phyloP scores from a whole-genome alignment of 1,140 invertebrate genomes.

The Thaumetopoea pityocampa region DNA sequence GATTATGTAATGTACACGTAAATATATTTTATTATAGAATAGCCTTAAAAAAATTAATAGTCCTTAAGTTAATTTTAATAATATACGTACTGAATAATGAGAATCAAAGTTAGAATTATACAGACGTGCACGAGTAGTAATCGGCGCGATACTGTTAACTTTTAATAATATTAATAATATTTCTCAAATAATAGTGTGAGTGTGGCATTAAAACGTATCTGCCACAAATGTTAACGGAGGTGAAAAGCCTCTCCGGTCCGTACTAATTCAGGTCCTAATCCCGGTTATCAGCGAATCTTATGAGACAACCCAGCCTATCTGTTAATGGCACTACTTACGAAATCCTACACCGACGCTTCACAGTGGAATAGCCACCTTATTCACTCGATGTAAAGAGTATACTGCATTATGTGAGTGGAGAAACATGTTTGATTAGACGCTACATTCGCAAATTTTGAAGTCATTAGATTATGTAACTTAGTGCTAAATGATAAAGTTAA shows the following conservation, averaged over 20 bases:
- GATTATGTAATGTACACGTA: too few species aligned
- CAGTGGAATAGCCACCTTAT: slow-evolving; percentile 5
- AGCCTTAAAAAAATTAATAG: too few species aligned
- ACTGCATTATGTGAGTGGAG: slow-evolving; percentile 12
- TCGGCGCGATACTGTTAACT: too few species aligned
- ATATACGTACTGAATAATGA: too few species aligned
- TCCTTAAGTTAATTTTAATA: too few species aligned
- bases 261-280: slow-evolving; percentile 45
- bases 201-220: too few species aligned
- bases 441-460: slow-evolving; percentile 22
- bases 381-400: slow-evolving; percentile 12
- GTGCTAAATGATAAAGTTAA: slow-evolving; percentile 13
- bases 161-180: too few species aligned
- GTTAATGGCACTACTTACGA: slow-evolving; percentile 46
- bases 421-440: slow-evolving; percentile 58
- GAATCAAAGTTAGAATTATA: too few species aligned
- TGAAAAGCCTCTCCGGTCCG: slow-evolving; percentile 18
- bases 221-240: neutral
- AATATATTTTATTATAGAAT: too few species aligned
- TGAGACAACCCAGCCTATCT: slow-evolving; percentile 44
- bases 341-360: slow-evolving; percentile 22
- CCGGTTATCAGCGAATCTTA: slow-evolving; percentile 52
- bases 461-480: slow-evolving; percentile 18
- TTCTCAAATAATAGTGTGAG: too few species aligned
- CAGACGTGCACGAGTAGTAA: too few species aligned